Base-by-base conservation (phyloP, 2,797 vertebrate genomes). In the Scolopax bukidnonensis region DNA sequence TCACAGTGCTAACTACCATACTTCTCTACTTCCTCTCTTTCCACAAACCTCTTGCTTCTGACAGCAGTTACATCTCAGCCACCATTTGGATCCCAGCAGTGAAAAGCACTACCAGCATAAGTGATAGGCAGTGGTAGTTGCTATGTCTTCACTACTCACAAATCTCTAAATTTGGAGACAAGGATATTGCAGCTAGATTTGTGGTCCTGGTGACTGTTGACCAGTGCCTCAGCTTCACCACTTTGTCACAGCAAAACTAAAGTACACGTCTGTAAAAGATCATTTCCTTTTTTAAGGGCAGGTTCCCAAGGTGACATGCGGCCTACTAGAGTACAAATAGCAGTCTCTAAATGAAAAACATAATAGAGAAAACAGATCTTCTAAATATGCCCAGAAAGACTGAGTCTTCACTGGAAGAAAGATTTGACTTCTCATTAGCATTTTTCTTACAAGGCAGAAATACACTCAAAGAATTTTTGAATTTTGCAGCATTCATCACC, bases 361-460 rank as follows among this genome's bases (percentile, higher is more conserved):
- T 28, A 82, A 36, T 27, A 89, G 56, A 83, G 48, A 45, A 84
- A 91, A 89, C 20, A 69, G 54, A 89, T 65, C 69, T 77, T 81
- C 38, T 69, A 90, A 84, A 47, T 87, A 87, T 43, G 24, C 38
- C 24, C 15, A 83, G 71, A 60, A 87, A 95, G 48, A 67, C 60
- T 45, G 56, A 77, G 83, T 83, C 60, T 64, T 85, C 79, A 68
- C 48, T 53, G 7, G 21, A 77, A 48, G 33, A 89, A 87, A 79
- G 56, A 54, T 80, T 85, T 92, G 64, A 83, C 25, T 85, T 91
- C 19, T 83, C 13, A 18, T 87, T 82, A 82, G 10, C 16, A 77
- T 96, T 92, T 95, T 84, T 94, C 78, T 85, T 60, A 56, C 56
- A 64, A 25, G 32, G 40, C 51, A 94, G 53, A 95, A 95, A 83